phyloP scores from a whole-genome alignment of 2,888 invertebrate genomes.

The Spisula subtruncata region DNA sequence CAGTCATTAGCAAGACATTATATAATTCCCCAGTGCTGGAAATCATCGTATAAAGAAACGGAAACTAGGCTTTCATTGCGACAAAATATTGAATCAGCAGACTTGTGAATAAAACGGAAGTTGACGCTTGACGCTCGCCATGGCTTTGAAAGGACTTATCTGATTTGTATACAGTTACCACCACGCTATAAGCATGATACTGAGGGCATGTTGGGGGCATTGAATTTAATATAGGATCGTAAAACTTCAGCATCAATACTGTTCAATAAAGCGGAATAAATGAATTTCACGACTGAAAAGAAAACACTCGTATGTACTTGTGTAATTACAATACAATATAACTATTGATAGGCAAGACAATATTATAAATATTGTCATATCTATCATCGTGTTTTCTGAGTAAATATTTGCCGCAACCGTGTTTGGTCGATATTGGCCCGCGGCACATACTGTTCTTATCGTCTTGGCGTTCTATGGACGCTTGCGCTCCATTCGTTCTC shows the following conservation, averaged over 20 bases:
- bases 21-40: constrained; percentile 39
- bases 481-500: constrained; percentile 41
- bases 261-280: constrained; percentile 20
- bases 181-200: constrained; percentile 9
- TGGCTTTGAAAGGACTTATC: constrained; percentile 27
- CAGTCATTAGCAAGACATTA: constrained; percentile 34
- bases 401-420: constrained; percentile 52
- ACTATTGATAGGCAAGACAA: constrained; percentile 33
- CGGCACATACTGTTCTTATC: constrained; percentile 27
- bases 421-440: constrained; percentile 49
- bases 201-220: constrained; percentile 3
- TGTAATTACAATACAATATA: constrained; percentile 34
- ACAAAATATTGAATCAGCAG: constrained; percentile 33
- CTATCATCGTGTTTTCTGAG: constrained; percentile 53
- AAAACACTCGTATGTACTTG: constrained; percentile 10
- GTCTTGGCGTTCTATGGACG: constrained; percentile 36
- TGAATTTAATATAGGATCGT: neutral
- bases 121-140: constrained; percentile 20
- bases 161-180: constrained; percentile 28
- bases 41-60: constrained; percentile 44
- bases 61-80: constrained; percentile 45
- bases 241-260: constrained; percentile 9
- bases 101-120: constrained; percentile 49
- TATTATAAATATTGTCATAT: constrained; percentile 59
- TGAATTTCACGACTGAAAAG: constrained; percentile 23